Conservation (phyloP, 2,888 invertebrate genomes). For the Odontocerum albicorne region DNA sequence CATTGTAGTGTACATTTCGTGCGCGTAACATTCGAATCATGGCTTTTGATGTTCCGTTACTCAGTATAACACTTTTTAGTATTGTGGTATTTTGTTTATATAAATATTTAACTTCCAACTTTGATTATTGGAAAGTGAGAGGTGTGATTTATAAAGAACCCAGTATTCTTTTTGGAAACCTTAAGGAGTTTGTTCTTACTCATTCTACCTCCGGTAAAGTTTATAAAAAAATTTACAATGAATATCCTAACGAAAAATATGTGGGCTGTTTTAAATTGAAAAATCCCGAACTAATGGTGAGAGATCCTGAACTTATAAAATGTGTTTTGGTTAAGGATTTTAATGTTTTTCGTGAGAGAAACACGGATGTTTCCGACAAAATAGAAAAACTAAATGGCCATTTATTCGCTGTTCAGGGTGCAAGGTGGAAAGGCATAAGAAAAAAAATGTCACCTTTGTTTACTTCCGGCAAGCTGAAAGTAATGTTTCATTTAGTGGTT, state of each 20-base stretch:
- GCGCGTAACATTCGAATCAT: too few species aligned
- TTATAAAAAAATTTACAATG: slow-evolving; percentile 41
- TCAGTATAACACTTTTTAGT: slow-evolving; percentile 1
- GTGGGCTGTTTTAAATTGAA: slow-evolving; percentile 45
- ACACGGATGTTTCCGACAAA: slow-evolving; percentile 41
- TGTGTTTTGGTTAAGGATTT: slow-evolving; percentile 46
- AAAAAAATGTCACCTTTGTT: slow-evolving; percentile 45
- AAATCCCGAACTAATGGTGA: slow-evolving; percentile 42
- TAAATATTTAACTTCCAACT: slow-evolving; percentile 42
- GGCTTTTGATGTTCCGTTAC: too few species aligned
- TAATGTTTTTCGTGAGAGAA: slow-evolving; percentile 43
- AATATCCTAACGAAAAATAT: slow-evolving; percentile 43
- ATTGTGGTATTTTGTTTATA: slow-evolving; percentile 12
- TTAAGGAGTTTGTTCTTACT: slow-evolving; percentile 40
- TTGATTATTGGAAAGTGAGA: slow-evolving; percentile 44
- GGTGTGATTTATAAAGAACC: slow-evolving; percentile 43
- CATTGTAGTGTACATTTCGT: too few species aligned
- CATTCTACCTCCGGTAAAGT: slow-evolving; percentile 38
- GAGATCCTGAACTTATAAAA: slow-evolving; percentile 45
- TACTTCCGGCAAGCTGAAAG: slow-evolving; percentile 46
- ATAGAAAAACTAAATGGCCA: slow-evolving; percentile 42
- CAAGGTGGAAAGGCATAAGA: slow-evolving; percentile 43
- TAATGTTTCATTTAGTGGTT: slow-evolving; percentile 44
- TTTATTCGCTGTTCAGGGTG: slow-evolving; percentile 44
- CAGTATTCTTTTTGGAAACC: slow-evolving; percentile 42